Percentiles rank a stretch among this genome's conserved stretches.
Conservation (phyloP, 2,113 vertebrate species). For the Mesocricetus auratus region DNA sequence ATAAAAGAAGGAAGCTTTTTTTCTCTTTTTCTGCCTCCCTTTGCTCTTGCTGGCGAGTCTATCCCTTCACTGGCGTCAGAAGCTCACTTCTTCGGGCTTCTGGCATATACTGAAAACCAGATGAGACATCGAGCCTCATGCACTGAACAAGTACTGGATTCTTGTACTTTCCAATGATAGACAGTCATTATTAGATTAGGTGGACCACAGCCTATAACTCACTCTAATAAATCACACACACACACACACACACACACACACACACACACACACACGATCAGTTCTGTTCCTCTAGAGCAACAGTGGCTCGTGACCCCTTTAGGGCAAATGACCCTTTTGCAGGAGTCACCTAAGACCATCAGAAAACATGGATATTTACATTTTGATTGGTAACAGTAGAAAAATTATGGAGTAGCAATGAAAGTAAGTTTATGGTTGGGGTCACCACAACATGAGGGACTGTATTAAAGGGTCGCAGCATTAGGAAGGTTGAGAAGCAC, state of each 20-base stretch:
- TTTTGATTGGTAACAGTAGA: background rate
- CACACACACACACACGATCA: background rate
- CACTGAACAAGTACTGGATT: background rate
- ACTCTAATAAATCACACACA: background rate
- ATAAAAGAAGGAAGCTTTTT: background rate
- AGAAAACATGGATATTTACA: background rate
- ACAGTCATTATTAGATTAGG: background rate
- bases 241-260: background rate
- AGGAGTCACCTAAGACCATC: background rate
- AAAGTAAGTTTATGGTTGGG: background rate
- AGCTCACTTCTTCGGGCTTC: background rate
- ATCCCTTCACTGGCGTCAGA: background rate
- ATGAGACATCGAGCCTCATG: background rate
- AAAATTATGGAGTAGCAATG: background rate
- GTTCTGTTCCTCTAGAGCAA: background rate
- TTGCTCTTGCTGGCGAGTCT: background rate
- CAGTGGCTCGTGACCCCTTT: background rate
- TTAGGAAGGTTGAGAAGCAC: background rate
- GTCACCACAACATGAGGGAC: background rate
- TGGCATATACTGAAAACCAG: background rate
- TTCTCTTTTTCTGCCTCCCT: background rate
- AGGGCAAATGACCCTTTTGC: background rate
- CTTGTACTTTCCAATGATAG: background rate
- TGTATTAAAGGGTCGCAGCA: background rate
- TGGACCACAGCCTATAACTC: background rate